A percentile compares a stretch with the other conserved stretches of the same genome.
Conservation (phyloP, 2,888 invertebrate species). For the Drosophila greeni region DNA sequence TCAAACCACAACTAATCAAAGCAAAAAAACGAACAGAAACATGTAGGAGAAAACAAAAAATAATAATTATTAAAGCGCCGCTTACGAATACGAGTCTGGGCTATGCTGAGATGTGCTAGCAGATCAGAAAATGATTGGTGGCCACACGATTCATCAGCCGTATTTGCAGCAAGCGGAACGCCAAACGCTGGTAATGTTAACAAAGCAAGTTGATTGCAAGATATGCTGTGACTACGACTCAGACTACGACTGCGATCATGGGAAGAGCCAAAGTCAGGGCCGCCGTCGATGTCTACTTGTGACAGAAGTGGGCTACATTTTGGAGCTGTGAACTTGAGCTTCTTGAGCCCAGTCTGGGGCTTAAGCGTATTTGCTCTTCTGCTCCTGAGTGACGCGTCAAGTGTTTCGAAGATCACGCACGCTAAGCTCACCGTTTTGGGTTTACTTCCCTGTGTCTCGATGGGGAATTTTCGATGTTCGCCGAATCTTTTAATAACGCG, state of each 20-base stretch:
- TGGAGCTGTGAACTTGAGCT: conserved; percentile 27
- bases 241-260: conserved; percentile 13
- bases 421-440: conserved; percentile 16
- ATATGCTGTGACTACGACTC: conserved; percentile 7
- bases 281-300: conserved; percentile 8
- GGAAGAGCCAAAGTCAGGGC: conserved; percentile 56
- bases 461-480: conserved; percentile 27
- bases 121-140: conserved; percentile 22
- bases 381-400: conserved; percentile 30
- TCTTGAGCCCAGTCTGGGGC: conserved; percentile 12
- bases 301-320: conserved; percentile 30
- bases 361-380: conserved; percentile 13
- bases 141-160: conserved; percentile 19
- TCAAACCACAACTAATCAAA: conserved; percentile 27
- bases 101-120: conserved; percentile 7
- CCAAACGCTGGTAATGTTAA: conserved; percentile 19
- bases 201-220: conserved; percentile 33
- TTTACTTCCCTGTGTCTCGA: conserved; percentile 27
- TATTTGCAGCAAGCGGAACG: conserved; percentile 16
- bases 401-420: conserved; percentile 17
- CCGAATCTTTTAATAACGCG: conserved; percentile 51
- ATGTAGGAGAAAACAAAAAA: conserved; percentile 12
- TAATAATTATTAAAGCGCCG: conserved; percentile 4
- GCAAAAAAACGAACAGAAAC: conserved; percentile 3
- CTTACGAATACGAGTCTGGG: conserved; percentile 5